Base-by-base conservation (phyloP, 1,140 invertebrate genomes). In the Achatina immaculata region DNA sequence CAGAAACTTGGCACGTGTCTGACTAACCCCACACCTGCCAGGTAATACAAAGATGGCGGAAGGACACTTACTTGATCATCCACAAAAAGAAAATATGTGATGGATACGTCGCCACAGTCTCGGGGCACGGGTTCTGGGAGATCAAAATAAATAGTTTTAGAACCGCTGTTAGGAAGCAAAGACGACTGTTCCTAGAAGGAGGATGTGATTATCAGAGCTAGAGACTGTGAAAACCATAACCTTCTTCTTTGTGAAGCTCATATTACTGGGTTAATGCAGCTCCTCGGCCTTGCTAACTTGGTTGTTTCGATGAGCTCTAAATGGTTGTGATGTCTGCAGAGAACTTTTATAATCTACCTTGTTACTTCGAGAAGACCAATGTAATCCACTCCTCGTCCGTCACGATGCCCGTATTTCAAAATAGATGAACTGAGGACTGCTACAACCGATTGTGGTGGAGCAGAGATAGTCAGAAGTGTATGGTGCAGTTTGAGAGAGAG, bases 51-150 rank as follows among this genome's bases (percentile, higher is more conserved):
- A n/a, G n/a, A n/a, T n/a, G n/a, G n/a, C n/a, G 1, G 16, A 28
- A 1, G 28, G 24, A 31, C 11, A 28, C 45, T 62, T 76, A 76
- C 74, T 43, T 62, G 0, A 76, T 3, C 74, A 76, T 76, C 74
- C 74, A 76, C 1, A 58, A 24, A 62, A 76, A 76, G 28, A 76
- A 65, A 21, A 76, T 4, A 31, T 65, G 48, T 19, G 58, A 76
- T 9, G 74, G 74, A 62, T 76, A 76, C 24, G 74, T 38, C 7
- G 74, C 48, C 21, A 0, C 36, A 9, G 28, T 34, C 42, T 76
- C 74, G 19, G 74, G 74, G 62, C 74, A 76, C 2, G 34, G 34
- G 7, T 28, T n/a, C 74, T 76, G 74, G 28, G 51, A 74, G 21
- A 68, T n/a, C 11, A 68, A 68, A 34, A 16, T 11, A n/a, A 16